Evolutionary conservation across 2,113 vertebrate genomes (phyloP).

Genomic region (Sorex araneus): DNA sequence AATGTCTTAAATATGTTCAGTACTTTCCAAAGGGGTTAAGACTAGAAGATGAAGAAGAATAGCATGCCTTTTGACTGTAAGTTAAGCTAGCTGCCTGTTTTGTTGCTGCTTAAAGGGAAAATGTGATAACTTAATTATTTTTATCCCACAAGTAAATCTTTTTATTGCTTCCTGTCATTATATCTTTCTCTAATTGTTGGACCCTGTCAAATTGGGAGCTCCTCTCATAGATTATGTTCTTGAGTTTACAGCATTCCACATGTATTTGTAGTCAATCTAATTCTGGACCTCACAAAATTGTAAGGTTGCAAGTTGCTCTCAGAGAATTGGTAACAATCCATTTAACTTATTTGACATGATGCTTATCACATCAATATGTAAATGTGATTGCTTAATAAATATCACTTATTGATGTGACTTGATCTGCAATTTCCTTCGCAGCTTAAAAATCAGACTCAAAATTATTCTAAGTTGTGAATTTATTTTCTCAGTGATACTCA

Average conservation of each 20-base stretch:
- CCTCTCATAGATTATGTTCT: conserved; percentile 15
- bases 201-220: not conserved
- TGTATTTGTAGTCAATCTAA: conserved; percentile 30
- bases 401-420: conserved; percentile 73
- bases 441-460: conserved; percentile 69
- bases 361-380: conserved; percentile 78
- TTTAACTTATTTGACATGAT: conserved; percentile 62
- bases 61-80: not conserved
- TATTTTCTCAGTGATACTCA: conserved; percentile 62
- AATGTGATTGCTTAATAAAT: conserved; percentile 80
- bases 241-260: not conserved
- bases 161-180: not conserved
- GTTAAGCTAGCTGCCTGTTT: conserved; percentile 11
- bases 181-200: not conserved
- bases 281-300: conserved; percentile 3
- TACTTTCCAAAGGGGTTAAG: not conserved
- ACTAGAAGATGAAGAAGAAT: conserved; percentile 25
- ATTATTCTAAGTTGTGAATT: conserved; percentile 67
- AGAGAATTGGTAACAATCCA: conserved; percentile 61
- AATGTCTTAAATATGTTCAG: conserved; percentile 15
- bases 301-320: conserved; percentile 50
- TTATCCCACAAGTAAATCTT: conserved; percentile 15
- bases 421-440: conserved; percentile 66
- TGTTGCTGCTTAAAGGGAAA: not conserved
- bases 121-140: conserved; percentile 22